phyloP scores from a whole-genome alignment of 1,140 invertebrate species.

The Tetragnatha versicolor region DNA sequence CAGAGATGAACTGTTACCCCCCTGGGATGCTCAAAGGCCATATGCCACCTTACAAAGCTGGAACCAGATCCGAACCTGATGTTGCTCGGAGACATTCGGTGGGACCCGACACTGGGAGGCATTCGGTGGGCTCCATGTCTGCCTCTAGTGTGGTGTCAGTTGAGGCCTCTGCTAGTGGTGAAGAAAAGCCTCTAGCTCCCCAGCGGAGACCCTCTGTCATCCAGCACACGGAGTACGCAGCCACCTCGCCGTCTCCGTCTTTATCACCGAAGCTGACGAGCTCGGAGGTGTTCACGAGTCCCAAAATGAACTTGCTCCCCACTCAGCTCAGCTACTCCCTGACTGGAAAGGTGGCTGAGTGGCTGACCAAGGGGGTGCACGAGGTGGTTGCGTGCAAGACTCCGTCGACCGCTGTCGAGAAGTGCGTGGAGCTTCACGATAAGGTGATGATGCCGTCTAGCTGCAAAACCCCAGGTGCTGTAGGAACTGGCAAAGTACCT shows the following conservation, averaged over 20 bases:
- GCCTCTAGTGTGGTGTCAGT: conserved; percentile 22
- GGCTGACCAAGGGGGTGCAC: conserved; percentile 46
- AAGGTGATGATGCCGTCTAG: conserved; percentile 48
- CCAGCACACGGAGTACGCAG: conserved; percentile 56
- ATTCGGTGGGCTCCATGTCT: conserved; percentile 22
- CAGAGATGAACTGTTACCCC: neutral
- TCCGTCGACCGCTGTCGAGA: conserved; percentile 27
- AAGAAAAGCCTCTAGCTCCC: conserved; percentile 20
- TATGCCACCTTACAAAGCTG: conserved; percentile 12
- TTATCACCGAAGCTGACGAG: conserved; percentile 5
- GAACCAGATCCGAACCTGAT: conserved; percentile 27
- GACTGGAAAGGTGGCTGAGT: conserved; percentile 48
- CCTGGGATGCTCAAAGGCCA: neutral
- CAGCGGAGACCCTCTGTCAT: conserved; percentile 58
- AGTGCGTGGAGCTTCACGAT: conserved; percentile 43
- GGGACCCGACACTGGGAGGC: conserved; percentile 17
- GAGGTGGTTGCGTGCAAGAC: conserved; percentile 53
- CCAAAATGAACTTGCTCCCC: conserved; percentile 38
- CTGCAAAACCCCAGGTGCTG: conserved; percentile 40
- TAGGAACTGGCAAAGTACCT: conserved; percentile 42
- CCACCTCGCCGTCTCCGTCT: conserved; percentile 47
- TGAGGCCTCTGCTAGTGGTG: neutral
- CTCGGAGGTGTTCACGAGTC: conserved; percentile 6
- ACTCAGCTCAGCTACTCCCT: conserved; percentile 20
- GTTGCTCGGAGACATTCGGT: neutral